Evolutionary conservation across 2,888 invertebrate genomes (phyloP).

Genomic region (Acanthopleura granulata): DNA sequence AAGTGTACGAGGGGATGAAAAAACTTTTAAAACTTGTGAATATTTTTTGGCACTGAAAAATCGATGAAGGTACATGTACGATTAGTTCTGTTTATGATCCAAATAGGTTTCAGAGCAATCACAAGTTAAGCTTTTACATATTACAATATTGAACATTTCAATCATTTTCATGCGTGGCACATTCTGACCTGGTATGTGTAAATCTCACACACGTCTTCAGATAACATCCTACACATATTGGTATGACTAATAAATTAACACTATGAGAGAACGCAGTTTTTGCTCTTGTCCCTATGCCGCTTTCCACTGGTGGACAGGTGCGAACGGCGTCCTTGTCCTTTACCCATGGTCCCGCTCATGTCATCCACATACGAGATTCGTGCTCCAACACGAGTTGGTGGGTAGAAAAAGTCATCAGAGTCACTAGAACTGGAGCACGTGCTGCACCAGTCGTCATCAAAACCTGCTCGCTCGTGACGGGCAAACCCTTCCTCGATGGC

Average conservation of each 20-base stretch:
- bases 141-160: too few species aligned
- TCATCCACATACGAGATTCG: slow-evolving; percentile 94
- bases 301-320: neutral
- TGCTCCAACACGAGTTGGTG: slow-evolving; percentile 85
- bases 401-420: slow-evolving; percentile 82
- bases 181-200: too few species aligned
- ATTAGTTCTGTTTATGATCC: too few species aligned
- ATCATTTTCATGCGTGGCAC: too few species aligned
- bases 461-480: neutral
- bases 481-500: neutral
- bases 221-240: too few species aligned
- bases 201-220: too few species aligned
- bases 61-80: too few species aligned
- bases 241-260: neutral
- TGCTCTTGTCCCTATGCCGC: slow-evolving; percentile 8
- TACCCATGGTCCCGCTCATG: slow-evolving; percentile 67
- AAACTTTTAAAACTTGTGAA: too few species aligned
- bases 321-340: neutral
- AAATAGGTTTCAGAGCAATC: too few species aligned
- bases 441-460: slow-evolving; percentile 82
- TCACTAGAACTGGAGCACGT: slow-evolving; percentile 81
- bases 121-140: too few species aligned
- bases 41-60: too few species aligned
- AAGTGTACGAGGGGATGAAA: too few species aligned
- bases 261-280: slow-evolving; percentile 5